Evolutionary conservation across 1,140 invertebrate species (phyloP).

Genomic region (Subanguina moxae): DNA sequence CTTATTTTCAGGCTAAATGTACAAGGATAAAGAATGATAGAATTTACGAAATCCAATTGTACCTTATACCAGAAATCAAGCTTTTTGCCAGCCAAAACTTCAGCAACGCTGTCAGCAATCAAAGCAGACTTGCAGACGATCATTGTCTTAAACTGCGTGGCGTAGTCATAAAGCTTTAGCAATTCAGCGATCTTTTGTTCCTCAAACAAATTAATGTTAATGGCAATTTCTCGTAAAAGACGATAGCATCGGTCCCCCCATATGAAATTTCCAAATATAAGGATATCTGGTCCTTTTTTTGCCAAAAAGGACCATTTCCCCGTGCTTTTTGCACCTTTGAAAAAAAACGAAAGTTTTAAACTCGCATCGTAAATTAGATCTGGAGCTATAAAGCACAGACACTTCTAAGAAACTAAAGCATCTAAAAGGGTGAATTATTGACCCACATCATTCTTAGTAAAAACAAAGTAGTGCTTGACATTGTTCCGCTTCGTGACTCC

Average conservation of each 20-base stretch:
- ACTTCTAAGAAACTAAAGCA: too few species aligned
- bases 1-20: not conserved
- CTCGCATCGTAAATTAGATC: too few species aligned
- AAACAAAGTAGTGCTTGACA: not conserved
- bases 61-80: not conserved
- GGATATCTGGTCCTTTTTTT: too few species aligned
- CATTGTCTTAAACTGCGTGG: not conserved
- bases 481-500: not conserved
- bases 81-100: not conserved
- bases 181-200: not conserved
- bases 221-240: not conserved
- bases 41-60: not conserved
- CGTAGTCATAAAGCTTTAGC: not conserved
- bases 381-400: too few species aligned
- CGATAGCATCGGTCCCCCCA: too few species aligned
- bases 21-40: not conserved
- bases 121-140: not conserved
- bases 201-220: not conserved
- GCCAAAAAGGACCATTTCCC: too few species aligned
- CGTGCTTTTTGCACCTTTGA: too few species aligned
- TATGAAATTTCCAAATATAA: too few species aligned
- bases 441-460: not conserved
- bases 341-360: too few species aligned
- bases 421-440: too few species aligned
- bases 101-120: not conserved